Evolutionary conservation across 2,888 invertebrate species (phyloP), one percentile per base, ranked within the genome.

Genomic region (Hyposoter didymator): DNA sequence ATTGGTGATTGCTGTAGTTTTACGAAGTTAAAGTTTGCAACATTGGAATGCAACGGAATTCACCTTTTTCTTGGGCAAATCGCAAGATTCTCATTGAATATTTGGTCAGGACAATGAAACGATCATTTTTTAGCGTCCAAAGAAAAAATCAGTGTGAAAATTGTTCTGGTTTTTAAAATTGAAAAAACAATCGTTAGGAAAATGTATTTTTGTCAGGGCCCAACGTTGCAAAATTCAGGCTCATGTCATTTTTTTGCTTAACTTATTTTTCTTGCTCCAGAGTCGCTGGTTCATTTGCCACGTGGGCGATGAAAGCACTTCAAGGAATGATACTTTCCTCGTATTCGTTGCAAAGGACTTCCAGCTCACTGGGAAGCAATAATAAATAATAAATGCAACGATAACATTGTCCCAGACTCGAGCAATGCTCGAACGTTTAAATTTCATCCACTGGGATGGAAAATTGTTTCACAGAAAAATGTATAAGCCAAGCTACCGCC

Each of bases 401-500:
- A 59, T 47, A 10, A 6, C 14, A 73, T 55, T 59, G 43, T 10
- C 59, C 17, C 6, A 10, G 59, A 43, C 28, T 75, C 6, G 45
- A 28, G 2, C 28, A 69, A 14, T 66, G 7, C 35, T 66, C 35
- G 39, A 28, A 22, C 28, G 28, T 22, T 35, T 19, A 43, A 78
- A 78, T 39, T 69, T 69, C 43, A 45, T 45, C 47, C 17, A 59
- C 32, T 59, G 19, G 69, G 22, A 70, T 70, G 55, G 78, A 70
- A 59, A 78, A 78, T 28, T 59, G 78, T 78, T 70, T 59, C 35
- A 8, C 39, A 47, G 78, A 70, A 70, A 76, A 64, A 70, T 43
- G 49, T 70, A 55, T 32, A 47, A 66, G 62, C 14, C 62, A n/a
- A 52, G 70, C 22, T 22, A 55, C 70, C 28, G 22, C 64, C 72